These are phyloP conservation scores for Scolanthus callimorphus DNA, from an alignment of 92 coral and sea anemone genomes.

Conservation along the genomic window DNA sequence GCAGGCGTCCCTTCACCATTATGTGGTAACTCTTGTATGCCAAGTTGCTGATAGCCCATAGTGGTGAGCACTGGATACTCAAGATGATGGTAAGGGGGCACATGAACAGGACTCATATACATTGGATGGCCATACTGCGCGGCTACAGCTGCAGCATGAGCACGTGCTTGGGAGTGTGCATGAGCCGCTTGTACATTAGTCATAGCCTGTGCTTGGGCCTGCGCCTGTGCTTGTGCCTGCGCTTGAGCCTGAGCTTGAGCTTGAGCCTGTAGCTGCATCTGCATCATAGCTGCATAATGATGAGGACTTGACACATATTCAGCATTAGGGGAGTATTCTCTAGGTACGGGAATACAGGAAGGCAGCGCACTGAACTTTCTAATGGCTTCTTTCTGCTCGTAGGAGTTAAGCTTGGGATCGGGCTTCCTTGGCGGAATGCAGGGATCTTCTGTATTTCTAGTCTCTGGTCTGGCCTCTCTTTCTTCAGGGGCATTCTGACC, in stretches of 20 bases:
- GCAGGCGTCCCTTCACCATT: slow-evolving; percentile 73
- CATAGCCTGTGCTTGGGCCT: slow-evolving; percentile 48
- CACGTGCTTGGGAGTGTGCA: slow-evolving; percentile 45
- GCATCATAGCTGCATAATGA: slow-evolving; percentile 47
- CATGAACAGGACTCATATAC: slow-evolving; percentile 39
- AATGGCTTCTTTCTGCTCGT: slow-evolving; percentile 87
- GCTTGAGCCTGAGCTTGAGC: slow-evolving; percentile 37
- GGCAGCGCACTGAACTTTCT: slow-evolving; percentile 65
- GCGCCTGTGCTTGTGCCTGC: slow-evolving; percentile 27
- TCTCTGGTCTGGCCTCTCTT: slow-evolving; percentile 37
- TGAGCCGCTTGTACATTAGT: slow-evolving; percentile 36
- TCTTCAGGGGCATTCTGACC: slow-evolving; percentile 41
- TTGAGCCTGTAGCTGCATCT: slow-evolving; percentile 46
- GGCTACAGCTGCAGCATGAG: slow-evolving; percentile 40
- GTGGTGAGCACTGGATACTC: slow-evolving; percentile 56
- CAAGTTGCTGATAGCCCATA: slow-evolving; percentile 40
- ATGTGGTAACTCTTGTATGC: slow-evolving; percentile 53
- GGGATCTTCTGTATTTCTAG: slow-evolving; percentile 35
- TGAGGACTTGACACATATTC: slow-evolving; percentile 43
- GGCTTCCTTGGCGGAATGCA: slow-evolving; percentile 69
- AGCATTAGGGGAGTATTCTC: slow-evolving; percentile 54
- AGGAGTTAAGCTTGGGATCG: slow-evolving; percentile 70
- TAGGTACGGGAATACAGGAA: slow-evolving; percentile 54
- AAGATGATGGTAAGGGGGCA: slow-evolving; percentile 53
- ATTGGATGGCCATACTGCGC: slow-evolving; percentile 38